A percentile compares a stretch with the other conserved stretches of the same genome.
Evolutionary conservation across 2,113 vertebrate species (phyloP).

Genomic region (Butastur rufipennis): DNA sequence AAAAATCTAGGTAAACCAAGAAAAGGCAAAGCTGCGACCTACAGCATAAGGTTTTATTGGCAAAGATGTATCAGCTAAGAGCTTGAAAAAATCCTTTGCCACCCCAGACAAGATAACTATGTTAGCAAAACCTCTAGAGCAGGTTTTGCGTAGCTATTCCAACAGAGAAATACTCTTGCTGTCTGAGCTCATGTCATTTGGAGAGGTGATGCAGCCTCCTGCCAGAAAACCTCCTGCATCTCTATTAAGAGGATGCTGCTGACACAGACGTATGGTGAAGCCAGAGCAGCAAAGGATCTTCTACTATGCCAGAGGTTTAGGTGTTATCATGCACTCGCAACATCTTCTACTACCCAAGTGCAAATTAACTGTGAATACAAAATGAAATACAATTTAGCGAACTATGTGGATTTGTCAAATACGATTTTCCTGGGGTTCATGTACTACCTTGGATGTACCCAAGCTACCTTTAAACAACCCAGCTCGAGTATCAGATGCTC

Average conservation of each 20-base stretch:
- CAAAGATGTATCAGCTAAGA: not conserved
- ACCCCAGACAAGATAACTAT: not conserved
- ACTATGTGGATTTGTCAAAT: not conserved
- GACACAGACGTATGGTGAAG: not conserved
- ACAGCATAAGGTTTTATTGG: not conserved
- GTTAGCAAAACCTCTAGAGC: not conserved
- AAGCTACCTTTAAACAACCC: not conserved
- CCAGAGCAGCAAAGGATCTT: not conserved
- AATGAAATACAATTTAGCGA: not conserved
- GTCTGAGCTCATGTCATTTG: not conserved
- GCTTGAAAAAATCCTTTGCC: not conserved
- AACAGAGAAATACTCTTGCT: not conserved
- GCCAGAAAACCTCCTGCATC: not conserved
- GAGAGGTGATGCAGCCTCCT: not conserved
- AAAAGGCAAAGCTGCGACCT: not conserved
- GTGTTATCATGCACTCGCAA: accelerated
- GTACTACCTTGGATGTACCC: not conserved
- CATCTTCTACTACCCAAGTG: not conserved
- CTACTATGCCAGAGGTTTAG: not conserved
- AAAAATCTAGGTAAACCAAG: not conserved
- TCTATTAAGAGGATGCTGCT: not conserved
- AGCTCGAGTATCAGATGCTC: not conserved
- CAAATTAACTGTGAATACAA: not conserved
- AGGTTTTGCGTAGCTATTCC: accelerated
- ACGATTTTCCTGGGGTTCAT: not conserved